Evolutionary conservation across 2,888 invertebrate genomes (phyloP).

Genomic region (Drosophila affinis): DNA sequence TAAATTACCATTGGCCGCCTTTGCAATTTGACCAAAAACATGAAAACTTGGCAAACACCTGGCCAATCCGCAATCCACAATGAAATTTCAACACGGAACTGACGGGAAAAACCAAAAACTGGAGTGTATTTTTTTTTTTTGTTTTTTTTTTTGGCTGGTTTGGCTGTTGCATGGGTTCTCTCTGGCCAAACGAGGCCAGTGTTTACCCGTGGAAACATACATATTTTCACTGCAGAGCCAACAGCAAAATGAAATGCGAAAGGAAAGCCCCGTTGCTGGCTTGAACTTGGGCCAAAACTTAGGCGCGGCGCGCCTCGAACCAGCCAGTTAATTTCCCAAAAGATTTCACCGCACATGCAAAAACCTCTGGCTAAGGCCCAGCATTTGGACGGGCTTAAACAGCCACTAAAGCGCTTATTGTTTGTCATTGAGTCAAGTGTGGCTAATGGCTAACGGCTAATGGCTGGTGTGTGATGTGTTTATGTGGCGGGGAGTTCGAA

Average conservation of each 20-base stretch:
- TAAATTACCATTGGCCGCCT: slow-evolving; percentile 26
- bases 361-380: slow-evolving; percentile 36
- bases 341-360: slow-evolving; percentile 68
- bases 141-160: slow-evolving; percentile 11
- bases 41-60: slow-evolving; percentile 38
- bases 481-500: slow-evolving; percentile 23
- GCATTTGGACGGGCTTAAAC: slow-evolving; percentile 1
- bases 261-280: slow-evolving; percentile 44
- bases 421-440: slow-evolving; percentile 61
- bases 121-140: slow-evolving; percentile 13
- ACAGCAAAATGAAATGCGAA: slow-evolving; percentile 17
- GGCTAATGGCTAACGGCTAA: slow-evolving; percentile 36
- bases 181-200: slow-evolving; percentile 56
- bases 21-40: slow-evolving; percentile 24
- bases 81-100: slow-evolving; percentile 59
- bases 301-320: slow-evolving; percentile 29
- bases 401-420: slow-evolving; percentile 13
- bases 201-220: not conserved
- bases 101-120: slow-evolving; percentile 17
- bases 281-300: slow-evolving; percentile 56
- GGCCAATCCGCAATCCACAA: slow-evolving; percentile 39
- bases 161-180: slow-evolving; percentile 32
- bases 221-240: slow-evolving; percentile 50
- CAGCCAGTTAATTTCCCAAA: slow-evolving; percentile 27
- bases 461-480: slow-evolving; percentile 13